Evolutionary conservation across 1,140 invertebrate genomes (phyloP).

Genomic region (Camponotus pennsylvanicus): DNA sequence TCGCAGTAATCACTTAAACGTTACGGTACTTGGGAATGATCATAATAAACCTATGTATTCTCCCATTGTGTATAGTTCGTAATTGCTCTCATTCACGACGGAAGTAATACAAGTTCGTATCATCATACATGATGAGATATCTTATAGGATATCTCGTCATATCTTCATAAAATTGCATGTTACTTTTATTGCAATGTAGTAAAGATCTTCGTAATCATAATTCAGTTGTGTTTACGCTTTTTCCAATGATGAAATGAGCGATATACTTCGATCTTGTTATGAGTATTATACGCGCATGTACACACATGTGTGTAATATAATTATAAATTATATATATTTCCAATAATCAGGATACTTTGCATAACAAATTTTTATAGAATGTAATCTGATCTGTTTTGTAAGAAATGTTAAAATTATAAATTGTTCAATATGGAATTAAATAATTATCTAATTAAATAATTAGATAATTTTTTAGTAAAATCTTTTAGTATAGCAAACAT

Average conservation of each 20-base stretch:
- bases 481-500: background rate
- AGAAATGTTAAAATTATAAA: background rate
- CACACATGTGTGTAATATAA: background rate
- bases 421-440: background rate
- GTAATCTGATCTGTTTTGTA: background rate
- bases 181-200: slow-evolving; percentile 29
- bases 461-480: background rate
- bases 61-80: background rate
- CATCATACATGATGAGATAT: slow-evolving; percentile 6
- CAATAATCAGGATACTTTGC: background rate
- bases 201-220: slow-evolving; percentile 26
- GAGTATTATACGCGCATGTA: background rate
- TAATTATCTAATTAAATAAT: too few species aligned
- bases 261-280: background rate
- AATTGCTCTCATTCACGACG: slow-evolving; percentile 29
- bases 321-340: background rate
- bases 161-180: slow-evolving; percentile 25
- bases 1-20: slow-evolving; percentile 22
- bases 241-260: background rate
- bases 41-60: background rate
- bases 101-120: slow-evolving; percentile 11
- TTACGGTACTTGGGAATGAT: slow-evolving; percentile 15
- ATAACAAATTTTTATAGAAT: background rate
- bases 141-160: slow-evolving; percentile 12
- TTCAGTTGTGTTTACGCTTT: slow-evolving; percentile 13